Evolutionary conservation across 2,888 invertebrate genomes (phyloP).

Genomic region (Eremobia ochroleuca): DNA sequence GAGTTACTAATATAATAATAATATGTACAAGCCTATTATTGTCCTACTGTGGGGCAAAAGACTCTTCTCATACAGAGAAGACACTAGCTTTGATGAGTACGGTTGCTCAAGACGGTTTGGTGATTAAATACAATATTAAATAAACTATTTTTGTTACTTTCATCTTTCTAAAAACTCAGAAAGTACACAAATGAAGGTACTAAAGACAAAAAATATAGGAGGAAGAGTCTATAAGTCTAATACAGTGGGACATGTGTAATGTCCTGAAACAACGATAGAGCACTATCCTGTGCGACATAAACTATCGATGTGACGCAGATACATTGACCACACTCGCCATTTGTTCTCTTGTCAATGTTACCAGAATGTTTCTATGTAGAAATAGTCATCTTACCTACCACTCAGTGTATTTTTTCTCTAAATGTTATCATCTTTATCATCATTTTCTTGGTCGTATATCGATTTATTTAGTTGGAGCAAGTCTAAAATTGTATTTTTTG

Average conservation of each 20-base stretch:
- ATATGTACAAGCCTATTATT: too few species aligned
- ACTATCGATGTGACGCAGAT: conserved; percentile 42
- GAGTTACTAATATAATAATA: too few species aligned
- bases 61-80: too few species aligned
- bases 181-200: neutral
- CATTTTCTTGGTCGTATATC: neutral
- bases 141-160: too few species aligned
- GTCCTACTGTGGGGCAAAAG: too few species aligned
- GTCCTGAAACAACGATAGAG: conserved; percentile 54
- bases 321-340: conserved; percentile 42
- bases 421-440: neutral
- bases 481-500: neutral
- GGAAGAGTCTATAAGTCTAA: conserved; percentile 12
- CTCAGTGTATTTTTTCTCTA: neutral
- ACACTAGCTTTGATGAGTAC: too few species aligned
- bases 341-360: conserved; percentile 20
- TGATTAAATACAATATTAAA: too few species aligned
- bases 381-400: neutral
- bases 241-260: conserved; percentile 47
- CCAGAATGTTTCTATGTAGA: neutral
- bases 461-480: neutral
- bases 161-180: too few species aligned
- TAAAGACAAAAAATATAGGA: neutral
- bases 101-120: too few species aligned
- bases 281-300: conserved; percentile 41